Percentiles rank a stretch among this genome's conserved stretches.
Evolutionary conservation across 2,888 invertebrate genomes (phyloP).

Genomic region (Calephelis perditalis): DNA sequence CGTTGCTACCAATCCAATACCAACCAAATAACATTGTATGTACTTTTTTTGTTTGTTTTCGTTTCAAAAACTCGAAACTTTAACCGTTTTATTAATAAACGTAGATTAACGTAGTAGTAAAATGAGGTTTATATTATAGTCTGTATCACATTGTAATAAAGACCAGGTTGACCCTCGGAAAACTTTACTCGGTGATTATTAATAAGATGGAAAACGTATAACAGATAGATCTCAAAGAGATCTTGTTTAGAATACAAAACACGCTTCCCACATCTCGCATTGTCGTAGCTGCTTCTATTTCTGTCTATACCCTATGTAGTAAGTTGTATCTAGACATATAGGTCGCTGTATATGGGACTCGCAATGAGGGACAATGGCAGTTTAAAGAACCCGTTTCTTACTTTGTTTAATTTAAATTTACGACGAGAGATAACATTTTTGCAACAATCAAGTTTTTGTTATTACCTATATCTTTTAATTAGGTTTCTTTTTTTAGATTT

Average conservation of each 20-base stretch:
- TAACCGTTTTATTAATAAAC: too few relatives aligned
- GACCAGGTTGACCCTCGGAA: too few relatives aligned
- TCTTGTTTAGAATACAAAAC: constrained; percentile 41
- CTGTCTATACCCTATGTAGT: constrained; percentile 38
- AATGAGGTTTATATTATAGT: too few relatives aligned
- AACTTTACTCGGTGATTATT: too few relatives aligned
- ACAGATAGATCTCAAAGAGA: constrained; percentile 29
- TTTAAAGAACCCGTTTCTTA: constrained; percentile 34
- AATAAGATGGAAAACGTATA: constrained; percentile 15
- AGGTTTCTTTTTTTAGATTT: background rate
- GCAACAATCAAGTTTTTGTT: background rate
- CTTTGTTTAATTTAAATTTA: constrained; percentile 25
- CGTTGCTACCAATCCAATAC: too few relatives aligned
- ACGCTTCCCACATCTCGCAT: constrained; percentile 37
- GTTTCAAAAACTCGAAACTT: too few relatives aligned
- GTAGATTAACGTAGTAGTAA: too few relatives aligned
- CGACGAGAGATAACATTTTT: background rate
- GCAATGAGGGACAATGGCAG: constrained; percentile 24
- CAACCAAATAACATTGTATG: too few relatives aligned
- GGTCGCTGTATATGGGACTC: constrained; percentile 24
- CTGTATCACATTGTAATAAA: too few relatives aligned
- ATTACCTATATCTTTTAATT: background rate
- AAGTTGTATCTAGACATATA: constrained; percentile 28
- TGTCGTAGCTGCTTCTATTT: constrained; percentile 41
- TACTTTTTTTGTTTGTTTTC: too few relatives aligned